These are phyloP conservation scores for Buathra laborator DNA, from an alignment of 2,888 invertebrate species.

Conservation along the genomic window DNA sequence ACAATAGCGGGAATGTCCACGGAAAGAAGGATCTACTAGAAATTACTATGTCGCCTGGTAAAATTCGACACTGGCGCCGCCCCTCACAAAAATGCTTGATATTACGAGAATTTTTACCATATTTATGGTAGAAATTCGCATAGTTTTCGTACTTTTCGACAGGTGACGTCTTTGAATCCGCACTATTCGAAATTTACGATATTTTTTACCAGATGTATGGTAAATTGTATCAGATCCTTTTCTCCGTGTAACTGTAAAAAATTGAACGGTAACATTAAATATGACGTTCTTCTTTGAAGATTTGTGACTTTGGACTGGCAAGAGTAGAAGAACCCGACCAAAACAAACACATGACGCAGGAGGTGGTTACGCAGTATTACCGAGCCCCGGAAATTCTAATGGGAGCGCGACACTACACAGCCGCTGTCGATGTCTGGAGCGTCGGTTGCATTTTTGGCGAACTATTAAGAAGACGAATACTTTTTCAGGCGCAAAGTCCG, in stretches of 20 bases:
- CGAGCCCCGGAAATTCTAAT: constrained; percentile 99
- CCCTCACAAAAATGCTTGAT: too few relatives aligned
- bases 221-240: too few relatives aligned
- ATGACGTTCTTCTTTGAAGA: constrained; percentile 86
- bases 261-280: background rate
- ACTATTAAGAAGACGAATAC: constrained; percentile 96
- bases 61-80: too few relatives aligned
- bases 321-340: constrained; percentile 98
- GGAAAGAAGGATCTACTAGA: too few relatives aligned
- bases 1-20: background rate
- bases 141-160: too few relatives aligned
- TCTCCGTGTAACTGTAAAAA: background rate
- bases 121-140: too few relatives aligned
- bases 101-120: too few relatives aligned
- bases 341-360: constrained; percentile 98
- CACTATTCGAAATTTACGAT: too few relatives aligned
- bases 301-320: constrained; percentile 99
- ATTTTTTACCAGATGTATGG: too few relatives aligned
- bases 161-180: too few relatives aligned
- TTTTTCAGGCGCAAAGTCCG: constrained; percentile 99
- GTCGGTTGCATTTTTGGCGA: constrained; percentile 99
- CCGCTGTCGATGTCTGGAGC: constrained; percentile 99
- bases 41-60: too few relatives aligned
- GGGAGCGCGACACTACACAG: constrained; percentile 99
- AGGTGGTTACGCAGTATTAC: constrained; percentile 99